These are phyloP conservation scores for Pholis gunnellus DNA, from an alignment of 2,113 vertebrate genomes.

Conservation along the genomic window DNA sequence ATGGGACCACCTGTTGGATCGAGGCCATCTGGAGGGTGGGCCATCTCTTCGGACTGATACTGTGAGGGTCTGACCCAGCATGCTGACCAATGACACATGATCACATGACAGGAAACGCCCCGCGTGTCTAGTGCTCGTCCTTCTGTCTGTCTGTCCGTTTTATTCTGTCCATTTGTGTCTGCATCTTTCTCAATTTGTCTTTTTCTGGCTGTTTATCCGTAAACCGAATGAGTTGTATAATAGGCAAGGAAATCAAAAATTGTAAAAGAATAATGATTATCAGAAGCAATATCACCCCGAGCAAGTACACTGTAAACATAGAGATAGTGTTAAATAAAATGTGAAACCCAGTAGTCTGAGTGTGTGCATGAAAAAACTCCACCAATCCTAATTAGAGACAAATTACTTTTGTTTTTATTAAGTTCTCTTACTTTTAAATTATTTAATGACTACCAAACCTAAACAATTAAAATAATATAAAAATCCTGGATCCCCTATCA, in stretches of 20 bases:
- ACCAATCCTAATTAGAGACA: neutral
- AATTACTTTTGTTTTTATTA: neutral
- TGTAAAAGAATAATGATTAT: neutral
- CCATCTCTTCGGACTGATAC: constrained; percentile 45
- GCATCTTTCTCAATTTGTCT: neutral
- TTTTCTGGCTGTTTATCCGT: neutral
- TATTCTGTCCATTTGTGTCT: neutral
- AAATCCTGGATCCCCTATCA: neutral
- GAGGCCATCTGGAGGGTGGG: constrained; percentile 79
- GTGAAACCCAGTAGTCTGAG: neutral
- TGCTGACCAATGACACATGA: constrained; percentile 66
- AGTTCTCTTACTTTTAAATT: neutral
- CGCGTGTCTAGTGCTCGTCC: neutral
- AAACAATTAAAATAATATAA: too few relatives aligned
- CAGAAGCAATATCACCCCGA: neutral
- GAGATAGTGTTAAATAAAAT: neutral
- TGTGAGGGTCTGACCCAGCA: constrained; percentile 56
- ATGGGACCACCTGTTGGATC: constrained; percentile 82
- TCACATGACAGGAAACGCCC: constrained; percentile 60
- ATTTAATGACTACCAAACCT: neutral
- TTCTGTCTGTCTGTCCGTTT: constrained; percentile 4
- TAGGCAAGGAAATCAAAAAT: neutral
- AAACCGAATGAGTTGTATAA: neutral
- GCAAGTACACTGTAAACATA: neutral
- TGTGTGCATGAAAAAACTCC: neutral